Conservation (phyloP, 2,888 invertebrate species). For the Endotricha flammealis region DNA sequence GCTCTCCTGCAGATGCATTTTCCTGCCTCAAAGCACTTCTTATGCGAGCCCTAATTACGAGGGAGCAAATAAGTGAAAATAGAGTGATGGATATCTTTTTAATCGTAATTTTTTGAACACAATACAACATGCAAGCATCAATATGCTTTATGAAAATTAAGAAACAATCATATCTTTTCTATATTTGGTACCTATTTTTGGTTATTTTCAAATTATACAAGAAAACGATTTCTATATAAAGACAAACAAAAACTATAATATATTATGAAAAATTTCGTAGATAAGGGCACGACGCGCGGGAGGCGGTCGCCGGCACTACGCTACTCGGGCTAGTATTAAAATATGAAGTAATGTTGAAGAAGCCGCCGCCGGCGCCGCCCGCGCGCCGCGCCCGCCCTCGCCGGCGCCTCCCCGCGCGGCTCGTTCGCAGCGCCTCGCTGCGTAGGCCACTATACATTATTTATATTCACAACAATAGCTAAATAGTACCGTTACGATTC, state of each 20-base stretch:
- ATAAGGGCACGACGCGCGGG: conserved; percentile 54
- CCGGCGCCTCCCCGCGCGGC: conserved; percentile 20
- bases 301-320: conserved; percentile 37
- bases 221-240: conserved; percentile 71
- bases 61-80: neutral
- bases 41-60: neutral
- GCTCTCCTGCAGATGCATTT: no score
- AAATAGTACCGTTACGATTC: conserved; percentile 63
- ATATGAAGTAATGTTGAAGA: conserved; percentile 36
- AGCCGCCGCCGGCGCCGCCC: conserved; percentile 23
- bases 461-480: conserved; percentile 63
- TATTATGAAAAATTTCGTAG: conserved; percentile 72
- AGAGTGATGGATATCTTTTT: conserved; percentile 58
- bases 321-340: conserved; percentile 38
- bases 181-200: conserved; percentile 79
- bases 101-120: conserved; percentile 77
- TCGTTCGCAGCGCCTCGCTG: conserved; percentile 20
- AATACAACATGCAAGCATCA: conserved; percentile 79
- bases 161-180: conserved; percentile 73
- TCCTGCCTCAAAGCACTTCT: no score
- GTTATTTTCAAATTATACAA: conserved; percentile 72
- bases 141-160: conserved; percentile 75
- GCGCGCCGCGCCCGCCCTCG: conserved; percentile 18
- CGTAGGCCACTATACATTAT: conserved; percentile 36
- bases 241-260: conserved; percentile 75